Evolutionary conservation across 2,797 vertebrate genomes (phyloP).

Genomic region (Malurus leucopterus): DNA sequence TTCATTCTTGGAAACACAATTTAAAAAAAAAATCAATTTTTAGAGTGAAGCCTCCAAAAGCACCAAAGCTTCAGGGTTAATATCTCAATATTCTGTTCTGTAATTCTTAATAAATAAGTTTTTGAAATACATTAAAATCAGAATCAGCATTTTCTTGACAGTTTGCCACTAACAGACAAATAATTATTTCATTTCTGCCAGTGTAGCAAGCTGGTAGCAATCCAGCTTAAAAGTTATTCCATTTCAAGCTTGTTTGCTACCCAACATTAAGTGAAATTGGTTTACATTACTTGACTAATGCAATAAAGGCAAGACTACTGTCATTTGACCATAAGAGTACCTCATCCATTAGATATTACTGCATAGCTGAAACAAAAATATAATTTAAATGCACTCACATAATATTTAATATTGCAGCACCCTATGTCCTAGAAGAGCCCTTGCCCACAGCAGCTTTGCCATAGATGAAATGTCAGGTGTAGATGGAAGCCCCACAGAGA

Average conservation of each 20-base stretch:
- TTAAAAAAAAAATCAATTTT: neutral
- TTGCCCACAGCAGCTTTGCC: neutral
- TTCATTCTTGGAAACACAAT: neutral
- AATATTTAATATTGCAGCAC: neutral
- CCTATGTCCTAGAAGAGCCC: neutral
- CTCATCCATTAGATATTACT: neutral
- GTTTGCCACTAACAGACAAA: neutral
- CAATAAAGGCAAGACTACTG: neutral
- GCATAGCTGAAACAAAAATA: neutral
- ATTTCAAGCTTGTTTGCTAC: neutral
- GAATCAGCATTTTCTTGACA: neutral
- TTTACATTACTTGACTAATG: neutral
- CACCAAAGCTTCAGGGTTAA: neutral
- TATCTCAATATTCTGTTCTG: neutral
- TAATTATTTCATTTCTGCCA: neutral
- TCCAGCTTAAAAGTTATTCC: neutral
- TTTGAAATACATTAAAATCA: neutral
- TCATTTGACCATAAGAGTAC: neutral
- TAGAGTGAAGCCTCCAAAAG: neutral
- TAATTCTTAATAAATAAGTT: neutral
- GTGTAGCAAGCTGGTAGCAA: neutral
- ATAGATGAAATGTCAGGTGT: neutral
- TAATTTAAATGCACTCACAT: neutral
- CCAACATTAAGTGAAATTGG: neutral
- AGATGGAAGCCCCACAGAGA: no score